Percentiles rank a stretch among this genome's conserved stretches.
These are phyloP conservation scores for Corythaeola cristata DNA, from an alignment of 2,113 vertebrate genomes.

Conservation along the genomic window DNA sequence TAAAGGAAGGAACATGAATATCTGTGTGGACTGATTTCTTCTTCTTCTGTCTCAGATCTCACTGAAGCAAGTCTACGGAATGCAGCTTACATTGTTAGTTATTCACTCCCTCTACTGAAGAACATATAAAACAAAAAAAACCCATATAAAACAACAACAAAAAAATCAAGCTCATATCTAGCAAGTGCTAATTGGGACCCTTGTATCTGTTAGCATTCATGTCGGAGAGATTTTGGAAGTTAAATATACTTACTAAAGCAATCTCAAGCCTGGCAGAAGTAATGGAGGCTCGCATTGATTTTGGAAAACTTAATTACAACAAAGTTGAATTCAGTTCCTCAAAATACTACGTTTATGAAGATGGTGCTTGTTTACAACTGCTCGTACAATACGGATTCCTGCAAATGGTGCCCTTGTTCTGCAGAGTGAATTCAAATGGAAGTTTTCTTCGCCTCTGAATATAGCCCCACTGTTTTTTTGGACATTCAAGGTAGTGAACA, in stretches of 20 bases:
- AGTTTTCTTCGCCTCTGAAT: not conserved
- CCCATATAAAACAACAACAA: not conserved
- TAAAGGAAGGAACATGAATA: not conserved
- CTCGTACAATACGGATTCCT: not conserved
- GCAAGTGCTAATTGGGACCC: not conserved
- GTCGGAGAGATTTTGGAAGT: not conserved
- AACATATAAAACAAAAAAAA: not conserved
- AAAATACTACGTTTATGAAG: not conserved
- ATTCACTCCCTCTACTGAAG: not conserved
- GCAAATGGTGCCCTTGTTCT: not conserved
- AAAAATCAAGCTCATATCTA: not conserved
- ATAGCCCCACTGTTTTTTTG: not conserved
- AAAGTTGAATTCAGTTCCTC: not conserved
- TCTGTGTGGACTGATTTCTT: not conserved
- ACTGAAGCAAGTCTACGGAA: not conserved
- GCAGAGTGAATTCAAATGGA: not conserved
- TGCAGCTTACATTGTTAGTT: not conserved
- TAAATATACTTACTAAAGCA: not conserved
- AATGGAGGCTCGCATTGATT: not conserved
- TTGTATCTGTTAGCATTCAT: not conserved
- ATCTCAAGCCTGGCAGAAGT: not conserved
- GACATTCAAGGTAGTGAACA: not conserved
- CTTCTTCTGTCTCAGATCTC: not conserved
- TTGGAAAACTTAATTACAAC: not conserved
- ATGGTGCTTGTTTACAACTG: not conserved